Conservation (phyloP, 2,888 invertebrate species). For the Agapostemon virescens region DNA sequence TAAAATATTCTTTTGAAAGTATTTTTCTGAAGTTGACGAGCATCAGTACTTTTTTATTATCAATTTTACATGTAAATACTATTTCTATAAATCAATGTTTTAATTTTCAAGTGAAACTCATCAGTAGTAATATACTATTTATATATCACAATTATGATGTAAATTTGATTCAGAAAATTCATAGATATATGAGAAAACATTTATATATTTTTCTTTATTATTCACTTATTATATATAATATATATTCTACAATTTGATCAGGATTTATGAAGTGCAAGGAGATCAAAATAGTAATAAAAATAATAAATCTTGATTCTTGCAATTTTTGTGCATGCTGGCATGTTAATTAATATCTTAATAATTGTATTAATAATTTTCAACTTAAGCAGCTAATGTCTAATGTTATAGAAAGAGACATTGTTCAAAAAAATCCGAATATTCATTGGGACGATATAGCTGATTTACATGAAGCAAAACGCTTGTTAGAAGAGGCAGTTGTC, state of each 20-base stretch:
- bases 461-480: slow-evolving; percentile 91
- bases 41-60: neutral
- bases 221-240: too few relatives aligned
- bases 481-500: slow-evolving; percentile 98
- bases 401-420: slow-evolving; percentile 89
- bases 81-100: neutral
- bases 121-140: neutral
- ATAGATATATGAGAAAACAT: neutral
- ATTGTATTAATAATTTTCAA: neutral
- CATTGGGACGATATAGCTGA: slow-evolving; percentile 97
- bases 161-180: neutral
- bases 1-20: neutral
- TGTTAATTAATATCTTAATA: neutral
- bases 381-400: slow-evolving; percentile 41
- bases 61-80: neutral
- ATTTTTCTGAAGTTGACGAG: neutral
- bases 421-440: slow-evolving; percentile 97
- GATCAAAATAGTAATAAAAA: too few relatives aligned
- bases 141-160: neutral
- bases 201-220: too few relatives aligned
- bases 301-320: neutral
- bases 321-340: neutral
- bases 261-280: neutral
- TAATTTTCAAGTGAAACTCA: neutral
- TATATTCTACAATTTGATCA: too few relatives aligned